Conservation (phyloP, 1,140 invertebrate species). For the Orussus abietinus region DNA sequence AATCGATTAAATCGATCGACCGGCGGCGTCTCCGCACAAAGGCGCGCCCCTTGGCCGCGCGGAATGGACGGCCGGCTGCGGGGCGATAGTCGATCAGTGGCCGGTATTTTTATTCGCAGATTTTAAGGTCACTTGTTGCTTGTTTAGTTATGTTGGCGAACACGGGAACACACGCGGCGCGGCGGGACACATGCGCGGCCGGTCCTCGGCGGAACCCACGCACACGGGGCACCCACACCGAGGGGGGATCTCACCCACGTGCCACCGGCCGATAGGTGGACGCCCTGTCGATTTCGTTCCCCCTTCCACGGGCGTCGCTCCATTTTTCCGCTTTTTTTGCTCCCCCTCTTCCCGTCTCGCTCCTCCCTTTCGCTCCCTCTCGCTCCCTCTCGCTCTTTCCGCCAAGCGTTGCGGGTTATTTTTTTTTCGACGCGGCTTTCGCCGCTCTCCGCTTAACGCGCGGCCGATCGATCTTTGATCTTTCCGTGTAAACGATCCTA, state of each 20-base stretch:
- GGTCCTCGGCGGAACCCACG: slow-evolving; percentile 22
- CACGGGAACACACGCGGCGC: slow-evolving; percentile 18
- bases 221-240: slow-evolving; percentile 8
- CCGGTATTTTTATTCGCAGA: slow-evolving; percentile 45
- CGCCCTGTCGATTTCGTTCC: slow-evolving; percentile 45
- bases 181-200: slow-evolving; percentile 22
- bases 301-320: slow-evolving; percentile 21
- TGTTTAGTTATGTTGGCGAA: slow-evolving; percentile 46
- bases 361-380: slow-evolving; percentile 23
- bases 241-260: slow-evolving; percentile 23
- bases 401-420: slow-evolving; percentile 24
- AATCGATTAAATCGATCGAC: too few relatives aligned
- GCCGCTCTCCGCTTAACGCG: too few relatives aligned
- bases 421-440: slow-evolving; percentile 32
- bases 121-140: slow-evolving; percentile 52
- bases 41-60: slow-evolving; percentile 3
- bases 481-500: too few relatives aligned
- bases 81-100: slow-evolving; percentile 39
- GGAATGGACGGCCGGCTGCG: slow-evolving; percentile 16
- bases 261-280: slow-evolving; percentile 42
- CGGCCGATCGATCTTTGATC: too few relatives aligned
- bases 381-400: slow-evolving; percentile 24
- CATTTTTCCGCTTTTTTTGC: slow-evolving; percentile 29
- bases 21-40: too few relatives aligned
- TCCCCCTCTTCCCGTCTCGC: slow-evolving; percentile 24